Base-by-base conservation (phyloP, 1,140 invertebrate genomes). In the Dendroctonus valens region DNA sequence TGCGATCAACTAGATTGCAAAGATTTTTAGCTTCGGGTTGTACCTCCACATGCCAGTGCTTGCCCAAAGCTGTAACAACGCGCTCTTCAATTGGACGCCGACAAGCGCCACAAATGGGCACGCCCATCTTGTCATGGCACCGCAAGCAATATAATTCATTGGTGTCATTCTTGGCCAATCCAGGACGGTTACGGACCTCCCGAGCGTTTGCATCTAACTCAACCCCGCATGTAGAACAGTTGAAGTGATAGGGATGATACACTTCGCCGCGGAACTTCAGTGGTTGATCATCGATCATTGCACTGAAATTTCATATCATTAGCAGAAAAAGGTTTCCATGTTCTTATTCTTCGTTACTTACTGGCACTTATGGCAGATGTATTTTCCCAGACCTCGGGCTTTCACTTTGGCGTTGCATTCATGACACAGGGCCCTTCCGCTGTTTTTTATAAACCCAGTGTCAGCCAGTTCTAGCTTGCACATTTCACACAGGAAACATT, bases 181-280 rank as follows among this genome's bases (percentile, higher is more conserved):
- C 93, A 7, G 92, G 90, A 65, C 92, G 84, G 73, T 90, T 93
- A 80, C 94, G 92, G 5, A 98, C 93, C 82, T 99, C 97, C 54
- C 97, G 82, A 6, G 96, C 96, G 76, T 95, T 96, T 49, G 92
- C 89, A 80, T 92, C 92, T 40, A 93, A 81, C 79, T 94, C 91
- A 1, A 90, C 83, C 50, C 91, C 90, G 81, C 95, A 98, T 4
- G 91, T 85, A 41, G 92, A 91, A 78, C 98, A 99, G 76, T 97
- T 98, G 81, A 99, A 99, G 80, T 99, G 98, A 82, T 99, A 99
- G 0, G 96, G 94, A 83, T 99, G 98, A 82, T 96, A 99, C 2
- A 96, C 91, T 81, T 99, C 97, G 40, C 95, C 95, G 49, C 94
- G 89, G 81, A 93, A 99, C 72, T 96, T 90, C 68, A 99, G 84